phyloP scores from a whole-genome alignment of 2,113 vertebrate species.

The Diadophis punctatus region DNA sequence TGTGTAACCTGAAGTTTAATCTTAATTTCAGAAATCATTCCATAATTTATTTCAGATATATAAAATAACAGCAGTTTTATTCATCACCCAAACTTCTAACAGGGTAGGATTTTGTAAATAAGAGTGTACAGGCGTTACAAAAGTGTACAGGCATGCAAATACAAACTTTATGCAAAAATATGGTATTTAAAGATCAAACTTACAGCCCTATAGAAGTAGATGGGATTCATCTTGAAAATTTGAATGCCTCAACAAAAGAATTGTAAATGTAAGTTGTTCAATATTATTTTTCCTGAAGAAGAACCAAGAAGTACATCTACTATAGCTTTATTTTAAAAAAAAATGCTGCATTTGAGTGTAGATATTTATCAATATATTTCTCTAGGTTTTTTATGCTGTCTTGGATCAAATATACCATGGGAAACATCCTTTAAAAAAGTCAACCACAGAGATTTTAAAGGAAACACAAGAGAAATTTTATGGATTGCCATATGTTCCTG shows the following conservation, averaged over 20 bases:
- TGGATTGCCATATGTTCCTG: constrained; percentile 83
- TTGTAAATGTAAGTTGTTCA: background rate
- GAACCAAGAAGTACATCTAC: background rate
- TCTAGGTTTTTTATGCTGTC: constrained; percentile 90
- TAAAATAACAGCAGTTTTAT: background rate
- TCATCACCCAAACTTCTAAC: background rate
- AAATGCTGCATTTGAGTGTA: background rate
- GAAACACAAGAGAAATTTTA: constrained; percentile 90
- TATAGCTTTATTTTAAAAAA: background rate
- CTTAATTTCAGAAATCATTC: background rate
- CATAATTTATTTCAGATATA: background rate
- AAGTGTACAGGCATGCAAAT: too few relatives aligned
- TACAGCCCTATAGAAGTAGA: background rate
- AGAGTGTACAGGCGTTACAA: background rate
- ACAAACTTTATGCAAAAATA: background rate
- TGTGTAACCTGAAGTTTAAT: background rate
- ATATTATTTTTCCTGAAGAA: background rate
- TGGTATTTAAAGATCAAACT: background rate
- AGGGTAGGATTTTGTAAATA: background rate
- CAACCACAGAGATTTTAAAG: constrained; percentile 89
- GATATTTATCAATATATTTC: constrained; percentile 14
- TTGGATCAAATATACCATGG: constrained; percentile 96
- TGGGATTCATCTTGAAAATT: background rate
- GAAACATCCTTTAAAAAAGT: constrained; percentile 75
- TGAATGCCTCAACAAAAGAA: background rate